Base-by-base conservation (phyloP, 2,888 invertebrate species). In the Ophion ventricosus region DNA sequence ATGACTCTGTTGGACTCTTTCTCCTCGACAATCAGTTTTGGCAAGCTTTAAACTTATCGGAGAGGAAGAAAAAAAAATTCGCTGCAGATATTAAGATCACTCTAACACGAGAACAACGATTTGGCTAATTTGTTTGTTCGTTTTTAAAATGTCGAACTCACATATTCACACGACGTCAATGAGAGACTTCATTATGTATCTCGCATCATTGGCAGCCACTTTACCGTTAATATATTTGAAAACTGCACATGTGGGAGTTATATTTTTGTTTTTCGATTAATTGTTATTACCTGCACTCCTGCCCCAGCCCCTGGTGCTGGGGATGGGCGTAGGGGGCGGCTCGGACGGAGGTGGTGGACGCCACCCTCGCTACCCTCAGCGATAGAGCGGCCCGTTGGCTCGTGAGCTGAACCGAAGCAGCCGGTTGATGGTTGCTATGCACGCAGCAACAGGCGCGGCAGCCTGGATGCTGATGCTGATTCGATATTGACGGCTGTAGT, bases 271-370 rank as follows among this genome's bases (percentile, higher is more conserved):
- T 40, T n/a, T n/a, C n/a, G n/a, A 23, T 73, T 59, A 43, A 26
- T 80, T 77, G 56, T 80, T 86, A 85, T 91, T 93, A 93, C 93
- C 93, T 93, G 93, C 93, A 93, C 93, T 93, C 93, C 89, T 93
- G 92, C 90, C 92, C 92, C 92, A 93, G 91, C 89, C 91, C 90
- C 89, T 93, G 93, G 90, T 93, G 92, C 91, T 93, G 93, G 91
- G 93, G 91, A 90, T 93, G 93, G 91, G 93, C 92, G 93, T 93
- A 93, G 92, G 93, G 93, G 91, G 92, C 92, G 90, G 92, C 92
- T 91, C 93, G 93, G 92, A 93, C 92, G 92, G 93, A 93, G 93
- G 93, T 93, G 93, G 93, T 93, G 92, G 93, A 93, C 92, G 93
- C 93, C 93, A 93, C 93, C 93, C 93, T 93, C 92, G 93, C 93